Evolutionary conservation across 2,797 vertebrate genomes (phyloP).

Genomic region (Chanos chanos): DNA sequence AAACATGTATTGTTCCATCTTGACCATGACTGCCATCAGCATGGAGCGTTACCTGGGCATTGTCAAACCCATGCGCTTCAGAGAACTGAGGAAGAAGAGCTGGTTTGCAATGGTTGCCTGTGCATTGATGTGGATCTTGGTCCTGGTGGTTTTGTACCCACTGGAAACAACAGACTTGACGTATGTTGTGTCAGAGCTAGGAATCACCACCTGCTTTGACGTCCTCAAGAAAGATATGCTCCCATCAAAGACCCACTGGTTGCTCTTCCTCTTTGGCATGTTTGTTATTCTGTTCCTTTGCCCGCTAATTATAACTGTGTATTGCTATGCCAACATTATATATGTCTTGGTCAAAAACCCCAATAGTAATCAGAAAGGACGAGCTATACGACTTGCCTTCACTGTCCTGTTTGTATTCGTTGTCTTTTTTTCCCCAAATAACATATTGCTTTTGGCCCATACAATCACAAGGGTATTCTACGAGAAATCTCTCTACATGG

Average conservation of each 20-base stretch:
- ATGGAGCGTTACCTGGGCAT: conserved; percentile 89
- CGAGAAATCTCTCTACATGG: conserved; percentile 67
- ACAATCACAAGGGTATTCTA: conserved; percentile 75
- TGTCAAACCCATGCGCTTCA: conserved; percentile 72
- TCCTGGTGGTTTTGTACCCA: conserved; percentile 74
- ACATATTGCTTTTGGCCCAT: conserved; percentile 81
- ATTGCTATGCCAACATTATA: conserved; percentile 83
- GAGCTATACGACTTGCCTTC: conserved; percentile 72
- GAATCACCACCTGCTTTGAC: conserved; percentile 89
- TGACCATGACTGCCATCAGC: conserved; percentile 89
- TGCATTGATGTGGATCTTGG: conserved; percentile 72
- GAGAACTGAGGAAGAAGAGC: conserved; percentile 63
- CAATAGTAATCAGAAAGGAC: conserved; percentile 67
- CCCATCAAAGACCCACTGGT: conserved; percentile 72
- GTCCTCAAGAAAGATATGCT: conserved; percentile 82
- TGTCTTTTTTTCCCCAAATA: conserved; percentile 87
- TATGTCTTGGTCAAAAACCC: conserved; percentile 64
- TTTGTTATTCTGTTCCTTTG: conserved; percentile 80
- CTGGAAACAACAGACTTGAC: conserved; percentile 82
- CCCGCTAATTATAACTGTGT: conserved; percentile 81
- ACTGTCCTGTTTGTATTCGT: conserved; percentile 82
- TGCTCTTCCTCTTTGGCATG: conserved; percentile 75
- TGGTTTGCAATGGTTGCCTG: conserved; percentile 72
- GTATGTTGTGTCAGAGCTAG: conserved; percentile 67
- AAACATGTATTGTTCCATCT: conserved; percentile 92